Evolutionary conservation across 2,113 vertebrate species (phyloP).

Genomic region (Lipotes vexillifer): DNA sequence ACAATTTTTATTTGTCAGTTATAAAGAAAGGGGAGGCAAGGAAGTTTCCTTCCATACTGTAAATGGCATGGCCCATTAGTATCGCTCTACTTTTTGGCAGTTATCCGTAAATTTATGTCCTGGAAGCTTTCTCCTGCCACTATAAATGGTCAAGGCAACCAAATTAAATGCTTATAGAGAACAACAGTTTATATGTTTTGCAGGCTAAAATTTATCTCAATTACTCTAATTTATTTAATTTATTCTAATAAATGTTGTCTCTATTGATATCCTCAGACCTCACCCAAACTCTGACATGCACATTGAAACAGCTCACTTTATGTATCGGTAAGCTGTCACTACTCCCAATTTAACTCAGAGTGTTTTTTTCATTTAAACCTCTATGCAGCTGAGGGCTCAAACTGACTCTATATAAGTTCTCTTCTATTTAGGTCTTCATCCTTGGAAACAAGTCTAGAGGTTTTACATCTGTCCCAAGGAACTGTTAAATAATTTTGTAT

Average conservation of each 20-base stretch:
- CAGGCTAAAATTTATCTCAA: not conserved
- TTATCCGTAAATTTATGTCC: not conserved
- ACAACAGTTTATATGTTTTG: not conserved
- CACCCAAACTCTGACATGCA: not conserved
- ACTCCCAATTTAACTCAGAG: not conserved
- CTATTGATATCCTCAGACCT: not conserved
- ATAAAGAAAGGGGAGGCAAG: not conserved
- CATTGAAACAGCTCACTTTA: not conserved
- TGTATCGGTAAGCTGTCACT: not conserved
- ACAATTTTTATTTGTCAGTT: not conserved
- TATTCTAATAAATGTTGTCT: not conserved
- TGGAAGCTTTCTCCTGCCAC: not conserved
- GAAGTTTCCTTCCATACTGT: no score
- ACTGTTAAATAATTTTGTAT: not conserved
- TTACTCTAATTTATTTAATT: not conserved
- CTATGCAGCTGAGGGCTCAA: not conserved
- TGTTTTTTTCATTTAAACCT: not conserved
- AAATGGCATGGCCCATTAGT: not conserved
- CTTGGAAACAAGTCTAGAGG: not conserved
- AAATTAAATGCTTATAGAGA: not conserved
- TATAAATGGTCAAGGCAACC: not conserved
- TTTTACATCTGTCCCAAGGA: not conserved
- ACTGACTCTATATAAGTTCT: not conserved
- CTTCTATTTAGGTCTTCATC: not conserved
- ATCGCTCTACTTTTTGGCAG: not conserved